These are phyloP conservation scores for Caenorhabditis panamensis DNA, from an alignment of 2,888 invertebrate species.

Conservation along the genomic window DNA sequence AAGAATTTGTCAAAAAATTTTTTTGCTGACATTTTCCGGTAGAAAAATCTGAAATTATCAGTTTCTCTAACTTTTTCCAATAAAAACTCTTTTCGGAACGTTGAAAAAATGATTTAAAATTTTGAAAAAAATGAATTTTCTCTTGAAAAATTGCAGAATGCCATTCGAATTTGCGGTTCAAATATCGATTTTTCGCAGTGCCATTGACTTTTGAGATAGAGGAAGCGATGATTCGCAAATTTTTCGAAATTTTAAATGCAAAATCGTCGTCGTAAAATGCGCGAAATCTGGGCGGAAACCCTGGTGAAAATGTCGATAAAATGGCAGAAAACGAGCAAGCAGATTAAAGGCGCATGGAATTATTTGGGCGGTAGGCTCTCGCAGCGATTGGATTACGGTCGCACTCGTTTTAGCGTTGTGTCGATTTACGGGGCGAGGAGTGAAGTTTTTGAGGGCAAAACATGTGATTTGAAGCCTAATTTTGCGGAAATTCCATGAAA, in stretches of 20 bases:
- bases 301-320: constrained; percentile 39
- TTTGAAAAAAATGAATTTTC: too few species aligned
- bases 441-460: too few species aligned
- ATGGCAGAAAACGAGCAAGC: constrained; percentile 3
- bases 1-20: too few species aligned
- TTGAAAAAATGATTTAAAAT: too few species aligned
- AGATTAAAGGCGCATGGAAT: constrained; percentile 45
- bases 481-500: neutral
- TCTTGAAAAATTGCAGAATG: neutral
- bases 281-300: constrained; percentile 1
- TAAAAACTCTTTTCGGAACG: too few species aligned
- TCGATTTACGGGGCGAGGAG: constrained; percentile 39
- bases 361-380: constrained; percentile 3
- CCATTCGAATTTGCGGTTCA: neutral
- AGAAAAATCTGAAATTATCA: too few species aligned
- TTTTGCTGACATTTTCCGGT: too few species aligned
- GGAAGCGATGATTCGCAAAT: neutral
- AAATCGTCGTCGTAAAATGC: neutral
- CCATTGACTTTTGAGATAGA: neutral
- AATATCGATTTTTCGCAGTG: constrained; percentile 3
- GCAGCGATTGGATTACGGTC: constrained; percentile 23
- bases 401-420: constrained; percentile 43
- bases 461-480: constrained; percentile 21
- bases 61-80: too few species aligned
- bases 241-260: neutral